A percentile compares a stretch with the other conserved stretches of the same genome.
Conservation (phyloP, 2,113 vertebrate species). For the Larimichthys polyactis region DNA sequence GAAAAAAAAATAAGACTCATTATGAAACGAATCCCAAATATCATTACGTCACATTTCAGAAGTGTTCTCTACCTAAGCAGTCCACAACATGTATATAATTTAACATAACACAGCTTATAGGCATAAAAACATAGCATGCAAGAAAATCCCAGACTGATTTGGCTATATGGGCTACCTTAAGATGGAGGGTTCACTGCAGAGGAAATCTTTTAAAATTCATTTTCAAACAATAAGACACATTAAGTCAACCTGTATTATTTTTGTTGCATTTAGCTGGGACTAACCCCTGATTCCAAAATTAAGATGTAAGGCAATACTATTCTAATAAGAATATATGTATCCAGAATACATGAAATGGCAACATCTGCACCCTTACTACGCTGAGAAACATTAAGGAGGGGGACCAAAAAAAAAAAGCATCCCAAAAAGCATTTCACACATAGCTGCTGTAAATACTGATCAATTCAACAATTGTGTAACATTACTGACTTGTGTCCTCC, state of each 20-base stretch:
- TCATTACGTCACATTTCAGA: constrained; percentile 40
- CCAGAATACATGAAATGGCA: neutral
- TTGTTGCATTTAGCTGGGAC: neutral
- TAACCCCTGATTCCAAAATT: neutral
- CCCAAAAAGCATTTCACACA: constrained; percentile 6
- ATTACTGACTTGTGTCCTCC: neutral
- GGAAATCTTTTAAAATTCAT: neutral
- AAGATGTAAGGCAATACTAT: neutral
- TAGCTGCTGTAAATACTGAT: neutral
- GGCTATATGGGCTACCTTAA: neutral
- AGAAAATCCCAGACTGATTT: constrained; percentile 17
- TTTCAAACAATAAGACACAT: neutral
- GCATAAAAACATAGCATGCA: constrained; percentile 64
- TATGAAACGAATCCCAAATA: constrained; percentile 24
- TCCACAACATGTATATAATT: constrained; percentile 38
- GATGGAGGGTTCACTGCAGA: neutral
- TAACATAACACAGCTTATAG: constrained; percentile 10
- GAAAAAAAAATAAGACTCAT: constrained; percentile 24
- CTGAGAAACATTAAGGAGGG: neutral
- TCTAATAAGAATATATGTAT: neutral
- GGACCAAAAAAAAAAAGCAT: neutral
- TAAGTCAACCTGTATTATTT: neutral
- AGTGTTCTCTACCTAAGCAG: constrained; percentile 16
- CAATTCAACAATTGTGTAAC: neutral
- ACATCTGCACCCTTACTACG: neutral